phyloP scores from a whole-genome alignment of 1,140 invertebrate species.

The Pseudobourletiella spinata region DNA sequence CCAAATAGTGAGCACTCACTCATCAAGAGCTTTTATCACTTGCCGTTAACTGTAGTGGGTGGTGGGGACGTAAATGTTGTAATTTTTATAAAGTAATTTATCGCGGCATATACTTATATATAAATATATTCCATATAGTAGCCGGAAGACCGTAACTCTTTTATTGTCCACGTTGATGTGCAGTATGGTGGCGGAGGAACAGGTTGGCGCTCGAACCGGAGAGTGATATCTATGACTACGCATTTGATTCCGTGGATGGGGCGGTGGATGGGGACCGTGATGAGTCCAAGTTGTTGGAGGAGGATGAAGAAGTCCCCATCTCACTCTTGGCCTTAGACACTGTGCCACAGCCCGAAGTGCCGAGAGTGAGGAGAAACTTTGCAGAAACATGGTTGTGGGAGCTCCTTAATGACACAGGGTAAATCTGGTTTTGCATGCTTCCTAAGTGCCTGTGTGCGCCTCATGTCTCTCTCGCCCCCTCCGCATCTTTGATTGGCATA shows the following conservation, averaged over 20 bases:
- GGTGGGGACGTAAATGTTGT: no score
- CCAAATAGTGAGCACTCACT: no score
- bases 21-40: no score
- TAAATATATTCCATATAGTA: no score
- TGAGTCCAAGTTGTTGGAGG: background rate
- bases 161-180: no score
- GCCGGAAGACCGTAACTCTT: no score
- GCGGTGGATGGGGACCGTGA: background rate
- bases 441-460: background rate
- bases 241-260: background rate
- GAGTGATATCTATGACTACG: background rate
- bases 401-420: slow-evolving; percentile 48
- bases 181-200: background rate
- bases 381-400: slow-evolving; percentile 58
- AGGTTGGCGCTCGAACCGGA: background rate
- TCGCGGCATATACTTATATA: no score
- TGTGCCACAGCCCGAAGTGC: background rate
- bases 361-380: slow-evolving; percentile 49
- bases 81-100: no score
- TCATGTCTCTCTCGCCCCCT: no score
- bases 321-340: no score
- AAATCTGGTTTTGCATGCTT: slow-evolving; percentile 28
- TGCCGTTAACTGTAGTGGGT: no score
- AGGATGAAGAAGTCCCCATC: background rate
- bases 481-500: no score